Conservation (phyloP, 2,888 invertebrate genomes). For the Oscheius sp. region DNA sequence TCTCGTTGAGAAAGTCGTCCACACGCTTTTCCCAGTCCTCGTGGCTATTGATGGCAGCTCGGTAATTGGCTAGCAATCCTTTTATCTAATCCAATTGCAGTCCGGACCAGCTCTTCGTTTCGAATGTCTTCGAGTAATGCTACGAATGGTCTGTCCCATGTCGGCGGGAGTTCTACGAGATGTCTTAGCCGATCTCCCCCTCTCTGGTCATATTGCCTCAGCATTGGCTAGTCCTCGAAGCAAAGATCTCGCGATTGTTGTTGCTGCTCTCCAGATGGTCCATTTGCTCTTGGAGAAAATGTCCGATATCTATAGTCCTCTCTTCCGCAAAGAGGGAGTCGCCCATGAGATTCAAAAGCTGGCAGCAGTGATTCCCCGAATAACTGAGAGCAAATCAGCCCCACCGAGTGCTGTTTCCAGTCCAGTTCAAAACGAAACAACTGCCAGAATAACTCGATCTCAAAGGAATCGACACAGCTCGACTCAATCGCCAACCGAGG, state of each 20-base stretch:
- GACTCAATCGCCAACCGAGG: background rate
- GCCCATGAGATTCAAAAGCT: conserved; percentile 36
- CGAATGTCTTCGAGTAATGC: conserved; percentile 91
- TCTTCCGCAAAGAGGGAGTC: conserved; percentile 90
- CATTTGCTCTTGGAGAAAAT: conserved; percentile 88
- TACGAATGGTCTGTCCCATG: conserved; percentile 95
- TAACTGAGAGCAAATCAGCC: conserved; percentile 15
- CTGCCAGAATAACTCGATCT: conserved; percentile 24
- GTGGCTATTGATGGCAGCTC: conserved; percentile 98
- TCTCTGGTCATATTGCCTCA: conserved; percentile 89
- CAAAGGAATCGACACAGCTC: background rate
- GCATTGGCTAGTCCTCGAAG: conserved; percentile 85
- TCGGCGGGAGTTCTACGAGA: conserved; percentile 84
- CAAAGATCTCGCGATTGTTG: conserved; percentile 92
- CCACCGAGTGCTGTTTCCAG: conserved; percentile 2
- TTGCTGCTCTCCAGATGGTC: conserved; percentile 94
- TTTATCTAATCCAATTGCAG: conserved; percentile 58
- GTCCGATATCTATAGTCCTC: conserved; percentile 91
- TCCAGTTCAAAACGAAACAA: conserved; percentile 5
- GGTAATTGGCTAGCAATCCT: conserved; percentile 61
- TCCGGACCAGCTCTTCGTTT: conserved; percentile 96
- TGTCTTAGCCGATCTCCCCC: conserved; percentile 72
- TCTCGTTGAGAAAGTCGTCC: conserved; percentile 76
- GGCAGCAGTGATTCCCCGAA: background rate
- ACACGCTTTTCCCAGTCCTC: conserved; percentile 88